Percentiles rank a stretch among this genome's conserved stretches.
Evolutionary conservation across 1,140 invertebrate genomes (phyloP).

Genomic region (Pseudachorutes palmiensis): DNA sequence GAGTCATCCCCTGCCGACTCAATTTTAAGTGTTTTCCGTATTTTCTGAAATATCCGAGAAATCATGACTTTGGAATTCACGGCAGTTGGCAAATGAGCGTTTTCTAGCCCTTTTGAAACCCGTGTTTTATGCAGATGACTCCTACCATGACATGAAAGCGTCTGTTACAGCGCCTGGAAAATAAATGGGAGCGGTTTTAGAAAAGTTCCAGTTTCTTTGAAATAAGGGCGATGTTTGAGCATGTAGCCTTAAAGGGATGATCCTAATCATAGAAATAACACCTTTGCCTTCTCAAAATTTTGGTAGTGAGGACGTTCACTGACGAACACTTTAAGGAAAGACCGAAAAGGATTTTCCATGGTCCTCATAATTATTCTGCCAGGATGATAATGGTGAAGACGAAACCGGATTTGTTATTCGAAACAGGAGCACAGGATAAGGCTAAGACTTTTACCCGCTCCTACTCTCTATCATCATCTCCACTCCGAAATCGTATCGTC

Average conservation of each 20-base stretch:
- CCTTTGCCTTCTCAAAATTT: constrained; percentile 1
- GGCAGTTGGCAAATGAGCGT: too few species aligned
- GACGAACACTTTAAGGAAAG: not conserved
- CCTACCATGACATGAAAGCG: too few species aligned
- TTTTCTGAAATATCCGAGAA: too few species aligned
- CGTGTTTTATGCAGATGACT: too few species aligned
- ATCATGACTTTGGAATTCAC: too few species aligned
- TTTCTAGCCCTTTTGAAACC: too few species aligned
- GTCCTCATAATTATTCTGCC: not conserved
- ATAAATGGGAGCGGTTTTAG: not conserved
- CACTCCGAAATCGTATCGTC: not conserved
- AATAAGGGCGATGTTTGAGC: not conserved
- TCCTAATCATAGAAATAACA: constrained; percentile 10
- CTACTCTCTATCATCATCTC: not conserved
- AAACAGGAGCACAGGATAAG: not conserved
- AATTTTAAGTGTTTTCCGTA: too few species aligned
- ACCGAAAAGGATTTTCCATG: not conserved
- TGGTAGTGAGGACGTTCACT: not conserved
- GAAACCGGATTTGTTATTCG: not conserved
- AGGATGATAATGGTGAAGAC: not conserved
- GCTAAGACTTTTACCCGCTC: not conserved
- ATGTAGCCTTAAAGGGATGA: not conserved
- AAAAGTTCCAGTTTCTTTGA: not conserved
- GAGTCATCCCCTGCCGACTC: too few species aligned
- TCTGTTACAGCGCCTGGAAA: too few species aligned